A percentile compares a stretch with the other conserved stretches of the same genome.
phyloP scores from a whole-genome alignment of 2,888 invertebrate species.

The Pasiphila rectangulata region DNA sequence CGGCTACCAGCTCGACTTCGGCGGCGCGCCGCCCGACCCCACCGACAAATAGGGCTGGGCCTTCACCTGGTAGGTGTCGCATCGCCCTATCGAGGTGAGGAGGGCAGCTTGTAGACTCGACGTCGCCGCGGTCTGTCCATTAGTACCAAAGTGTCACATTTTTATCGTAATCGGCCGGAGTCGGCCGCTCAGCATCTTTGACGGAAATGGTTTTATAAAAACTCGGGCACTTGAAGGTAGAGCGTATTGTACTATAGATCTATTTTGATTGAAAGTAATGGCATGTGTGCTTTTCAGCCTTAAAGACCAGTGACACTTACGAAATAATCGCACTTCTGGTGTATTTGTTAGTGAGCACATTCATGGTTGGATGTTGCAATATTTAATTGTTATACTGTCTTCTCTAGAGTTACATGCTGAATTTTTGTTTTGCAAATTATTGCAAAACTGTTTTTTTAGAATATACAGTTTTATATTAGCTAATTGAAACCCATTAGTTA shows the following conservation, averaged over 20 bases:
- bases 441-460: neutral
- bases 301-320: conserved; percentile 44
- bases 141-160: conserved; percentile 55
- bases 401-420: conserved; percentile 9
- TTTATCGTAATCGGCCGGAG: conserved; percentile 36
- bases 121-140: conserved; percentile 36
- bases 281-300: conserved; percentile 53
- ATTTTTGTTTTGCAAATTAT: neutral
- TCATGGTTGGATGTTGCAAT: conserved; percentile 31
- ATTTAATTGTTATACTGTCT: conserved; percentile 4
- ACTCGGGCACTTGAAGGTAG: conserved; percentile 40
- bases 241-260: conserved; percentile 46
- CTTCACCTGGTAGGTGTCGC: conserved; percentile 29
- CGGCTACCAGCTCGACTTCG: conserved; percentile 85
- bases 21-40: conserved; percentile 70
- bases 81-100: conserved; percentile 29
- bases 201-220: conserved; percentile 31
- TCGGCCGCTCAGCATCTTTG: conserved; percentile 29
- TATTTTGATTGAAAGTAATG: conserved; percentile 42
- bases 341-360: conserved; percentile 40
- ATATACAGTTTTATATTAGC: no score
- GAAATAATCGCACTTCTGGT: conserved; percentile 67
- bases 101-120: conserved; percentile 26
- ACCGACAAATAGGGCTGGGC: conserved; percentile 60
- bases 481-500: no score